Conservation (phyloP, 2,797 vertebrate species). For the Diceros bicornis region DNA sequence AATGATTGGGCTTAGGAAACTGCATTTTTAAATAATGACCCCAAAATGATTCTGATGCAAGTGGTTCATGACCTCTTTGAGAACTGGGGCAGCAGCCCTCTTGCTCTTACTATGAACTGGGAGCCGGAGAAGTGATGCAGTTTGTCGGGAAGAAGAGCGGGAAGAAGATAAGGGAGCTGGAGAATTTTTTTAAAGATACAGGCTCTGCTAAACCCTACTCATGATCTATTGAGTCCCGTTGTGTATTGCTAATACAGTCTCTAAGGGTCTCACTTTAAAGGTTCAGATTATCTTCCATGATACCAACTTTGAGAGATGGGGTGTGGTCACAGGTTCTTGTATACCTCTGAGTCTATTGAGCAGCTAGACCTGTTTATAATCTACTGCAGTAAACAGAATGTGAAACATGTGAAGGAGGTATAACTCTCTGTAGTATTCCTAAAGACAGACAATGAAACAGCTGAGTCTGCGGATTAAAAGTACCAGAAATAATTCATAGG, state of each 20-base stretch:
- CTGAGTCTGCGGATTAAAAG: background rate
- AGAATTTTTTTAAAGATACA: background rate
- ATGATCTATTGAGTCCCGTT: background rate
- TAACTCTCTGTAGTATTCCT: background rate
- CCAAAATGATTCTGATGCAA: background rate
- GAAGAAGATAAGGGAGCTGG: background rate
- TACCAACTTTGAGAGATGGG: background rate
- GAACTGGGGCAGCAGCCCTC: background rate
- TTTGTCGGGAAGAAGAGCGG: background rate
- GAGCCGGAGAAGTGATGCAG: background rate
- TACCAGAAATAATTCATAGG: background rate
- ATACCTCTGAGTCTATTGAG: background rate
- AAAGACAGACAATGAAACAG: background rate
- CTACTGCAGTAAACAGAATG: background rate
- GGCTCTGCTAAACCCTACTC: background rate
- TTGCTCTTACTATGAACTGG: background rate
- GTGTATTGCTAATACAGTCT: background rate
- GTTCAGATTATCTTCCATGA: background rate
- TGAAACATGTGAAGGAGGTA: background rate
- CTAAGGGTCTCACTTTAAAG: background rate
- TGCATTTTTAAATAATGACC: background rate
- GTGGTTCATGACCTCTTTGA: background rate
- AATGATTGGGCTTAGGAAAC: background rate
- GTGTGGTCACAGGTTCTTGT: background rate
- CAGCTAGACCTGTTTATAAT: background rate